Base-by-base conservation (phyloP, 1,140 invertebrate species). In the Lordiphosa collinella region DNA sequence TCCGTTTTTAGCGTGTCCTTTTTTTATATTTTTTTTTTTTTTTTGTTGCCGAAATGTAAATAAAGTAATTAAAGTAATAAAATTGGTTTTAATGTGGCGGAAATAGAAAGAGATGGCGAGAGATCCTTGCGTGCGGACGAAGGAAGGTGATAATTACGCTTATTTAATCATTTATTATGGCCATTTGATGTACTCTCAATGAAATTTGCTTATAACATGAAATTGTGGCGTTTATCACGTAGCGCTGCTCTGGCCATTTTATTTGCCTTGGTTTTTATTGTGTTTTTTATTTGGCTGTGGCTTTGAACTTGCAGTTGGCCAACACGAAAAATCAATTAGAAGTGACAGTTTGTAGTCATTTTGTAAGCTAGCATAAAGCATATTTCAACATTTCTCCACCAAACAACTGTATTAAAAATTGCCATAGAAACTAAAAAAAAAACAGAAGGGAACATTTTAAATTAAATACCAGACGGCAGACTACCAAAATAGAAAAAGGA, bases 61-160 rank as follows among this genome's bases (percentile, higher is more conserved):
- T 84, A 84, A 84, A 84, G 78, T 84, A 84, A 84, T 84, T 84
- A 84, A 84, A 84, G 78, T 84, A 84, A 84, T 84, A 84, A 84
- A 84, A 78, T 73, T 84, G 78, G 78, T 84, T 84, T 84, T 84
- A 73, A 84, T 84, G 72, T 51, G 50, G 60, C 54, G 38, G 61
- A 62, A 41, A 72, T 43, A 48, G 10, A 11, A 10, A 47, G 31
- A 48, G n/a, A 38, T 6, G 36, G 13, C 32, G 32, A 22, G 14
- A 4, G 8, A 52, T 70, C 46, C 55, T 65, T 25, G 63, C 67
- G 63, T 57, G 58, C 37, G 37, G 48, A 5, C 22, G 22, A 25
- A 53, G 67, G 70, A 67, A 84, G 78, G 72, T 84, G 78, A 84
- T 84, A 84, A 84, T 78, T 84, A 84, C 78, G 68, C 78, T 84